A percentile compares a stretch with the other conserved stretches of the same genome.
Evolutionary conservation across 2,797 vertebrate species (phyloP).

Genomic region (Ctenopoma kingsleyae): DNA sequence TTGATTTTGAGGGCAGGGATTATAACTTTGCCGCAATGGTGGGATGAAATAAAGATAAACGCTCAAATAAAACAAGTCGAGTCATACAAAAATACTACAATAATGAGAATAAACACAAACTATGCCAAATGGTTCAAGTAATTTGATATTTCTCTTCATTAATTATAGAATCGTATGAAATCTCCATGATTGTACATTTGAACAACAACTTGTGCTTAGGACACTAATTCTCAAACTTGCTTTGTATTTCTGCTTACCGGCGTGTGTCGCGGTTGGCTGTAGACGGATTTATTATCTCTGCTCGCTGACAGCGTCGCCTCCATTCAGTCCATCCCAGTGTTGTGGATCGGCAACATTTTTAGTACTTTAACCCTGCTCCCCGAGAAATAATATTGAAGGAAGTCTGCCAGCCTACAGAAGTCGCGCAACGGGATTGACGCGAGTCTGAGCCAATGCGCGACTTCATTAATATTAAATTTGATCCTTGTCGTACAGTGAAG

Average conservation of each 20-base stretch:
- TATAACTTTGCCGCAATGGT: slow-evolving; percentile 54
- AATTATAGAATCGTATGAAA: slow-evolving; percentile 52
- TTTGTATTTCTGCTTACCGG: slow-evolving; percentile 64
- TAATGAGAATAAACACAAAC: slow-evolving; percentile 17
- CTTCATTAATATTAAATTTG: slow-evolving; percentile 75
- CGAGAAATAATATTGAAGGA: slow-evolving; percentile 85
- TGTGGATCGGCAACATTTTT: slow-evolving; percentile 87
- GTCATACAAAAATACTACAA: neutral
- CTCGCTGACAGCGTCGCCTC: slow-evolving; percentile 71
- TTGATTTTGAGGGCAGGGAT: slow-evolving; percentile 12
- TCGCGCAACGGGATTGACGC: slow-evolving; percentile 80
- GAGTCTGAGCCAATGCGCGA: slow-evolving; percentile 79
- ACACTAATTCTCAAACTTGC: slow-evolving; percentile 66
- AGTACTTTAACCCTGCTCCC: slow-evolving; percentile 89
- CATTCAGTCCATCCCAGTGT: slow-evolving; percentile 87
- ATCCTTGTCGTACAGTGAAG: slow-evolving; percentile 51
- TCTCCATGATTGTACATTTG: slow-evolving; percentile 55
- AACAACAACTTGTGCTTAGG: slow-evolving; percentile 52
- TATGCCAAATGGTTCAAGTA: slow-evolving; percentile 34
- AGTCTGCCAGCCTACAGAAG: slow-evolving; percentile 81
- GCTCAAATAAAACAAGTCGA: slow-evolving; percentile 12
- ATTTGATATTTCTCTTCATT: slow-evolving; percentile 42
- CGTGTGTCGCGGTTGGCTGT: slow-evolving; percentile 66
- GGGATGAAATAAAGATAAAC: neutral
- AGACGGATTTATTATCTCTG: slow-evolving; percentile 63